Evolutionary conservation across 37 sponge, comb jelly and placozoan species (phyloP).

Genomic region (Beroe forskalii): DNA sequence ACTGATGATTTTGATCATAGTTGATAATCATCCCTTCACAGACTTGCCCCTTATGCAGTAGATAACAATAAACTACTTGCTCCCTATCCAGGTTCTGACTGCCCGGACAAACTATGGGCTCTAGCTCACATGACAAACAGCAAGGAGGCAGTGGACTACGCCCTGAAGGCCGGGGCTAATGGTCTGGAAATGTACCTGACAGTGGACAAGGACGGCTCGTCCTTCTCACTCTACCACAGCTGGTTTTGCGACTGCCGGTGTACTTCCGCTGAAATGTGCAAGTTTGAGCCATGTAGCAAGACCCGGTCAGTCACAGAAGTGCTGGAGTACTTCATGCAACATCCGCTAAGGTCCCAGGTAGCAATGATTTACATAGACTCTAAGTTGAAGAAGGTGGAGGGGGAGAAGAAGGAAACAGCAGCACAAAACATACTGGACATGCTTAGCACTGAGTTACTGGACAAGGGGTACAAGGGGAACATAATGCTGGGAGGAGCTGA

Average conservation of each 20-base stretch:
- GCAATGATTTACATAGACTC: neutral
- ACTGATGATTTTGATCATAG: no score
- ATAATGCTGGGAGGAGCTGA: neutral
- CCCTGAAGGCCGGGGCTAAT: slow-evolving; percentile 29
- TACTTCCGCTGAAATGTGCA: neutral
- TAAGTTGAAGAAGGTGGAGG: neutral
- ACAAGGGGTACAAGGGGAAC: neutral
- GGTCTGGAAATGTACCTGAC: neutral
- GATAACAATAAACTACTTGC: no score
- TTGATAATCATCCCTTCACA: no score
- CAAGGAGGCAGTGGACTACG: neutral
- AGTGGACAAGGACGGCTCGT: neutral
- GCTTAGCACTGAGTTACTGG: neutral
- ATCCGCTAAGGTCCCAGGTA: neutral
- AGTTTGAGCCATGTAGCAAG: no score
- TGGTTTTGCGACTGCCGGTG: neutral
- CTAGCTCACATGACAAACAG: slow-evolving; percentile 58
- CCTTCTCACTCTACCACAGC: neutral
- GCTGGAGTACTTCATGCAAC: neutral
- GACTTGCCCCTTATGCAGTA: no score
- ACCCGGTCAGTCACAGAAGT: neutral
- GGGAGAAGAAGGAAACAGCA: neutral
- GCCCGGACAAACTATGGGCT: slow-evolving; percentile 16
- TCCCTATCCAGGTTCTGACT: no score
- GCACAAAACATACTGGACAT: neutral